Evolutionary conservation across 2,888 invertebrate species (phyloP), one percentile per base, ranked within the genome.

Genomic region (Drosophila peninsularis): DNA sequence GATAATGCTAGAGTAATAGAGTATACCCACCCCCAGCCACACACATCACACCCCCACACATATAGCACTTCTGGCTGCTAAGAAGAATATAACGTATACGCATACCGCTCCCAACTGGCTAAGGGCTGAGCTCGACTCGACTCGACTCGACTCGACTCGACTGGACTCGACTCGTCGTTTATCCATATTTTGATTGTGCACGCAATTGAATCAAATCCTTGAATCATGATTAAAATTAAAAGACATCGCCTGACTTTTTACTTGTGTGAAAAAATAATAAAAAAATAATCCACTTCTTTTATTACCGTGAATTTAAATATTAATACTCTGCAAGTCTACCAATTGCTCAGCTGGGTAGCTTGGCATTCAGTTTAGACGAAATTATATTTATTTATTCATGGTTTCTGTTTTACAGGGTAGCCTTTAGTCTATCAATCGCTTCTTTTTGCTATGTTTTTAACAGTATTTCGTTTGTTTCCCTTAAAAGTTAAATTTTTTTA

Each of bases 201-300:
- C 50, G 55, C 61, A 58, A 58, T 68, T 74, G 60, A 67, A 47
- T 57, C 24, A 68, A 75, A 50, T 73, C 62, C 63, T 63, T 68
- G 53, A 61, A 60, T 69, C 45, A 49, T 61, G 69, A 75, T 74
- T 56, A 49, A 53, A 58, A 36, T 19, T 19, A 65, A 32, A 39
- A 58, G 32, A 52, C 34, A 49, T 36, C 13, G 56, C 27, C 47
- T 42, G 39, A 65, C 17, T 44, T 62, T 53, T 50, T 32, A 63
- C 37, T 57, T 45, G 14, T 36, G 41, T 34, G 21, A 52, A 36
- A 52, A 47, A 10, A 19, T 21, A 19, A 61, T 30, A 36, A n/a
- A 17, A 30, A 24, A 17, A 17, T 21, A 30, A 56, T 32, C 34
- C 36, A 56, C 21, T 39, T 42, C 21, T 24, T 34, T 45, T 45